Evolutionary conservation across 2,797 vertebrate species (phyloP).

Genomic region (Erethizon dorsatum): DNA sequence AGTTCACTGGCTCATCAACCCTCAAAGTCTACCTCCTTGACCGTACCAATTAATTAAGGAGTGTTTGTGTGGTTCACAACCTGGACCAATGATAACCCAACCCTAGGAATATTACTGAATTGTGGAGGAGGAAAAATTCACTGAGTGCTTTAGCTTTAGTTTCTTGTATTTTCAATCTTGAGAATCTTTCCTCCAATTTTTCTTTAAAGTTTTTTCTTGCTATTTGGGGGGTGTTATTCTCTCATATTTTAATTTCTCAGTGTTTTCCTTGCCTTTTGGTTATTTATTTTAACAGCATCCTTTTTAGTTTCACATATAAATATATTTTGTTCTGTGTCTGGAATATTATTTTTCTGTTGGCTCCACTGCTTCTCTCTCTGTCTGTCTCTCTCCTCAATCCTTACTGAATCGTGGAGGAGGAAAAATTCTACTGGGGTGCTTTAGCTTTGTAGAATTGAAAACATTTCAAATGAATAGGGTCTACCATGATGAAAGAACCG

Average conservation of each 20-base stretch:
- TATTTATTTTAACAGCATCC: neutral
- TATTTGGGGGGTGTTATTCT: neutral
- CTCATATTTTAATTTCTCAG: neutral
- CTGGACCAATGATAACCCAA: neutral
- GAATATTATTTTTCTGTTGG: neutral
- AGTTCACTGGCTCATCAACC: neutral
- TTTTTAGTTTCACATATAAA: slow-evolving; percentile 22
- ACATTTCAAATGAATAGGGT: slow-evolving; percentile 61
- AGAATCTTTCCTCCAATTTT: neutral
- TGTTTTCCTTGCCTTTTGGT: neutral
- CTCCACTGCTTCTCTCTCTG: neutral
- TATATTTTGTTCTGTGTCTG: neutral
- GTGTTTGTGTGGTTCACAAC: neutral
- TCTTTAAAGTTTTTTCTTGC: neutral
- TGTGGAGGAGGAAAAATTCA: slow-evolving; percentile 38
- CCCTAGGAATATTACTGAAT: slow-evolving; percentile 48
- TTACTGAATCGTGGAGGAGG: no score
- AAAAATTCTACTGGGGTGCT: no score
- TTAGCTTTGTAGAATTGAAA: slow-evolving; percentile 59
- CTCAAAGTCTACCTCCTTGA: neutral
- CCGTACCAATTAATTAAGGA: neutral
- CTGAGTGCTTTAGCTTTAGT: slow-evolving; percentile 48
- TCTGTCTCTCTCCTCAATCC: no score
- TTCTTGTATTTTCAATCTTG: slow-evolving; percentile 2
- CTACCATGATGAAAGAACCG: slow-evolving; percentile 64